Evolutionary conservation across 2,888 invertebrate genomes (phyloP).

Genomic region (Achlya flavicornis): DNA sequence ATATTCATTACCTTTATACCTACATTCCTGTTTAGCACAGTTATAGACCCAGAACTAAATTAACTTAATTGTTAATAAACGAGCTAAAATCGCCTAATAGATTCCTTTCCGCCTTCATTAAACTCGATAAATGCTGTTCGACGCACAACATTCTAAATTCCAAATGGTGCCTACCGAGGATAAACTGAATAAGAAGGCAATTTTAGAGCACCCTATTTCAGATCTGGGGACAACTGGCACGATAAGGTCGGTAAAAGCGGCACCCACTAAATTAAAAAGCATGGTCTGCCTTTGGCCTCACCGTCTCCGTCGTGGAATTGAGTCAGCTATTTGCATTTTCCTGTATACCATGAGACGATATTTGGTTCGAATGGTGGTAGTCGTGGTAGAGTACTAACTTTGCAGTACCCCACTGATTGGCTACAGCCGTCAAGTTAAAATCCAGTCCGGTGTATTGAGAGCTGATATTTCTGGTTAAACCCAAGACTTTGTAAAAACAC

Average conservation of each 20-base stretch:
- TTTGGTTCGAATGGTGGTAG: background rate
- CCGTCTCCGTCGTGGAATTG: conserved; percentile 21
- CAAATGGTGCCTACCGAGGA: conserved; percentile 54
- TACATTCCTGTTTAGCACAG: conserved; percentile 18
- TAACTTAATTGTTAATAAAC: conserved; percentile 58
- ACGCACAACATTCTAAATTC: conserved; percentile 59
- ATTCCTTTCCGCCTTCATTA: conserved; percentile 54
- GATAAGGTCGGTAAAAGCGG: conserved; percentile 66
- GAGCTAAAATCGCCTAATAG: conserved; percentile 48
- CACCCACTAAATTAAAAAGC: conserved; percentile 75
- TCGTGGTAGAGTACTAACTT: too few relatives aligned
- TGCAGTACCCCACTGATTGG: too few relatives aligned
- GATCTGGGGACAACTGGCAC: conserved; percentile 60
- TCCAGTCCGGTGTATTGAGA: too few relatives aligned
- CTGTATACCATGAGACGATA: conserved; percentile 38
- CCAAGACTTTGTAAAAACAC: too few relatives aligned
- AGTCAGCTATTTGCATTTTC: conserved; percentile 30
- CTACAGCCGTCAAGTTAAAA: too few relatives aligned
- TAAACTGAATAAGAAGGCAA: conserved; percentile 67
- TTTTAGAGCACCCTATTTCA: conserved; percentile 63
- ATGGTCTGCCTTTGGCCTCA: conserved; percentile 53
- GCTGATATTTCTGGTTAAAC: too few relatives aligned
- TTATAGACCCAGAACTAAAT: conserved; percentile 42
- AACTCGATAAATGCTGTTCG: conserved; percentile 53
- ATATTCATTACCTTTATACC: background rate